Conservation (phyloP, 1,140 invertebrate species). For the Campoletis sonorensis region DNA sequence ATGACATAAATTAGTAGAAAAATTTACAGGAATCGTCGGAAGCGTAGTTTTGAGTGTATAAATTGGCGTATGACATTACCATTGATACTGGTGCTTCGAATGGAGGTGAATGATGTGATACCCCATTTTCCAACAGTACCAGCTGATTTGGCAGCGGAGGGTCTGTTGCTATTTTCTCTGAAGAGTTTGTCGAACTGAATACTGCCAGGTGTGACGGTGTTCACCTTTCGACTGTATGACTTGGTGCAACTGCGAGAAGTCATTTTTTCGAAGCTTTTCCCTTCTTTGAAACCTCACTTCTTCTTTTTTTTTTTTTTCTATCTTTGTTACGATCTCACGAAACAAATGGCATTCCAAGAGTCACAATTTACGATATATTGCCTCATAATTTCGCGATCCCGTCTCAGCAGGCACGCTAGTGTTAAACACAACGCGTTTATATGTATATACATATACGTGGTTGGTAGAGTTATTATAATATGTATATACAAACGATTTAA, state of each 20-base stretch:
- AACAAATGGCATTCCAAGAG: conserved; percentile 60
- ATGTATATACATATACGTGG: neutral
- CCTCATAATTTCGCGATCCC: conserved; percentile 54
- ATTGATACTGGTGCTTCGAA: conserved; percentile 85
- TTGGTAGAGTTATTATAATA: neutral
- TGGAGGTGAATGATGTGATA: conserved; percentile 94
- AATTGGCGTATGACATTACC: conserved; percentile 72
- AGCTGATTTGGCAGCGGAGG: conserved; percentile 90
- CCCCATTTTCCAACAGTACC: conserved; percentile 95
- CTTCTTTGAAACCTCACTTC: neutral
- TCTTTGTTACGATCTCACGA: conserved; percentile 52
- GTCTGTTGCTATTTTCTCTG: conserved; percentile 91
- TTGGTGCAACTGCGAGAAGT: conserved; percentile 80
- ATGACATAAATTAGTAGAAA: no score
- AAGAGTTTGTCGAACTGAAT: conserved; percentile 88
- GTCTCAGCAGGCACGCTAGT: conserved; percentile 35
- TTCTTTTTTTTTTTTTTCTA: neutral
- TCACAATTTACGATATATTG: conserved; percentile 54
- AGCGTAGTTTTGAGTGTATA: neutral
- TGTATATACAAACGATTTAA: neutral
- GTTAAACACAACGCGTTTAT: conserved; percentile 22
- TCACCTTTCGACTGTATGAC: conserved; percentile 77
- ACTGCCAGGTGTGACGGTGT: conserved; percentile 77
- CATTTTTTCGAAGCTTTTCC: conserved; percentile 63
- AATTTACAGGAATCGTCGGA: no score